Conservation (phyloP, 2,113 vertebrate genomes). For the Bos indicus region DNA sequence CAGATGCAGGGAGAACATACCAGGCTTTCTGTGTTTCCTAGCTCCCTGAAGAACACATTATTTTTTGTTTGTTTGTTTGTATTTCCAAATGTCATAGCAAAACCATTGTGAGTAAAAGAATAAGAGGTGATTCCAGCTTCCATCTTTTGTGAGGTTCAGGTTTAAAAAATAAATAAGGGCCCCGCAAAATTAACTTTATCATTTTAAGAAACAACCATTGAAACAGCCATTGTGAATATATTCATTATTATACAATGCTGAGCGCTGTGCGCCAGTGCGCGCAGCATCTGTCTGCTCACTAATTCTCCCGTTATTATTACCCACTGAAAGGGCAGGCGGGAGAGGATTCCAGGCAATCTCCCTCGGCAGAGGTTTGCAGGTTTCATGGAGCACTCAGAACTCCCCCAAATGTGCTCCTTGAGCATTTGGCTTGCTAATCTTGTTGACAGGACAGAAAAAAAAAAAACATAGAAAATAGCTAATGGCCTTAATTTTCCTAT, state of each 20-base stretch:
- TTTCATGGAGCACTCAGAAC: constrained; percentile 50
- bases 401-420: constrained; percentile 14
- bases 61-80: constrained; percentile 52
- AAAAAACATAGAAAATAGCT: constrained; percentile 55
- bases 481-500: constrained; percentile 66
- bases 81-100: constrained; percentile 46
- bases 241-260: constrained; percentile 75
- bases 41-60: neutral
- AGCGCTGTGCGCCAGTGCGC: constrained; percentile 65
- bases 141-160: constrained; percentile 49
- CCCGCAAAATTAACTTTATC: constrained; percentile 71
- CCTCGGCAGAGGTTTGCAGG: constrained; percentile 5
- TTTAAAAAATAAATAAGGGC: constrained; percentile 67
- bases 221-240: constrained; percentile 75
- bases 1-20: neutral
- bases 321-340: constrained; percentile 63
- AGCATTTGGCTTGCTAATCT: constrained; percentile 64
- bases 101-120: constrained; percentile 55
- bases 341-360: constrained; percentile 54
- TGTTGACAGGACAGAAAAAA: constrained; percentile 67
- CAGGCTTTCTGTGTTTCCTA: neutral
- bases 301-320: constrained; percentile 68
- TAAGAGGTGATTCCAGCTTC: constrained; percentile 56
- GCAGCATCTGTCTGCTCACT: constrained; percentile 73
- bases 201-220: constrained; percentile 73